A percentile compares a stretch with the other conserved stretches of the same genome.
Conservation (phyloP, 2,797 vertebrate genomes). For the Molossus molossus region DNA sequence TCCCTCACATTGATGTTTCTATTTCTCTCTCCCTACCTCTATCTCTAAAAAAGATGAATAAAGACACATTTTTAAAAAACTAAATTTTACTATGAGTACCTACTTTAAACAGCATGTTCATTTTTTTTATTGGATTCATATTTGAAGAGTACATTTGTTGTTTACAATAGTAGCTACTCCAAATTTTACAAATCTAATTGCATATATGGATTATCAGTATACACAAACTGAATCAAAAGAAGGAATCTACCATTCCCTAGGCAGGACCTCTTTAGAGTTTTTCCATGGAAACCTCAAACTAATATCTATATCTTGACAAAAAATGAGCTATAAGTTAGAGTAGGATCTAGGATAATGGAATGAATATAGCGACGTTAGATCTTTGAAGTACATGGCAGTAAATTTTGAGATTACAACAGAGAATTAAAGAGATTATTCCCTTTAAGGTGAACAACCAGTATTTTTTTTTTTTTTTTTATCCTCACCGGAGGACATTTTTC, state of each 20-base stretch:
- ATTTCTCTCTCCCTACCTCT: too few species aligned
- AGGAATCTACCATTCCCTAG: neutral
- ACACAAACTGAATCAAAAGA: constrained; percentile 12
- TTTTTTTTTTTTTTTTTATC: too few species aligned
- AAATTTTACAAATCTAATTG: constrained; percentile 37
- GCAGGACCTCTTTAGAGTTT: neutral
- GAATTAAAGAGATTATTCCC: constrained; percentile 18
- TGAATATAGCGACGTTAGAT: constrained; percentile 17
- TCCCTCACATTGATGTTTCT: too few species aligned
- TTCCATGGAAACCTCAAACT: constrained; percentile 23
- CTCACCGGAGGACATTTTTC: too few species aligned
- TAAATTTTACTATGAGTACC: neutral
- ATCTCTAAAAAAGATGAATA: too few species aligned
- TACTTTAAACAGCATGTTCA: neutral
- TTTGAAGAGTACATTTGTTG: neutral
- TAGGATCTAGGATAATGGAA: neutral
- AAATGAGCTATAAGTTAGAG: constrained; percentile 43
- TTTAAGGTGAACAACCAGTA: neutral
- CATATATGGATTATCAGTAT: neutral
- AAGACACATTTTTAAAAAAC: too few species aligned
- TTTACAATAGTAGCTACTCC: neutral
- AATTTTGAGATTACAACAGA: neutral
- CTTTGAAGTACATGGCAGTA: constrained; percentile 41
- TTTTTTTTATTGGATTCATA: constrained; percentile 30
- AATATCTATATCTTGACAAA: neutral